Evolutionary conservation across 2,113 vertebrate species (phyloP).

Genomic region (Rhynchopsitta pachyrhyncha): DNA sequence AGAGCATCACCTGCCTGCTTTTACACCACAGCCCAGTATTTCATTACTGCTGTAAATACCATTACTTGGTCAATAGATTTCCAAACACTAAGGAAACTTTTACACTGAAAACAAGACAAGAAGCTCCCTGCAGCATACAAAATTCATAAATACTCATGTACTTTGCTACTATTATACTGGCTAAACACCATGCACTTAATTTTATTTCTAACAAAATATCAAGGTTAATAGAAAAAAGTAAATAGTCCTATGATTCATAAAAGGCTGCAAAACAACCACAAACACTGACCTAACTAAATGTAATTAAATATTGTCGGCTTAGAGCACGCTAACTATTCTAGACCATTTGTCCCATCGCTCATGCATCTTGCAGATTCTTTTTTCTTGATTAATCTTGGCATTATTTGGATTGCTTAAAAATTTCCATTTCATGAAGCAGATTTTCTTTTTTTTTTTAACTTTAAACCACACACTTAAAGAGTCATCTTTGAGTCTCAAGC

Average conservation of each 20-base stretch:
- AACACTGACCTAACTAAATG: background rate
- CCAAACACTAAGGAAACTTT: background rate
- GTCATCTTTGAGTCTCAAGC: background rate
- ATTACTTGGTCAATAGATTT: background rate
- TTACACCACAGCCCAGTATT: background rate
- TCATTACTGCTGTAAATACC: background rate
- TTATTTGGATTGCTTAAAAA: conserved; percentile 78
- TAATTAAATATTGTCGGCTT: background rate
- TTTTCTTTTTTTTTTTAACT: conserved; percentile 15
- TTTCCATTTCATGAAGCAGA: conserved; percentile 80
- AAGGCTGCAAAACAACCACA: background rate
- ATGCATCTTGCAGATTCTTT: conserved; percentile 49
- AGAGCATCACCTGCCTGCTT: background rate
- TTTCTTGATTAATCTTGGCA: conserved; percentile 60
- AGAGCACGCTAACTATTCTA: background rate
- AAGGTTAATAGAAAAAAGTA: background rate
- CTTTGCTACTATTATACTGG: background rate
- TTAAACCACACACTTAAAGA: background rate
- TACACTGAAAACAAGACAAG: background rate
- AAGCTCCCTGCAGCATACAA: background rate
- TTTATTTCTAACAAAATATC: background rate
- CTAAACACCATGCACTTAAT: background rate
- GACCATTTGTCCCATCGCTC: conserved; percentile 28
- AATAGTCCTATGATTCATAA: background rate
- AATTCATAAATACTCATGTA: background rate